Evolutionary conservation across 2,888 invertebrate species (phyloP).

Genomic region (Timema podura): DNA sequence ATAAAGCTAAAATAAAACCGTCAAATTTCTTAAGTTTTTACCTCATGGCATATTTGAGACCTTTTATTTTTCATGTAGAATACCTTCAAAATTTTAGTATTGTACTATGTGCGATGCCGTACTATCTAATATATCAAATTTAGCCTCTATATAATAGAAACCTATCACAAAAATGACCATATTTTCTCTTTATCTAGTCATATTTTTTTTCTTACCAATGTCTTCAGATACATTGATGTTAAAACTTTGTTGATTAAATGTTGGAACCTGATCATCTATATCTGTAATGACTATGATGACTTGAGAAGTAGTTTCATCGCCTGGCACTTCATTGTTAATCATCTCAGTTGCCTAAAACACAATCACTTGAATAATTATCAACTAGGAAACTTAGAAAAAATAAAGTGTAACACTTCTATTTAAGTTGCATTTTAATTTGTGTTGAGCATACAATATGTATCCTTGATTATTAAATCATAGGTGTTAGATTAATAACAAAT

Average conservation of each 20-base stretch:
- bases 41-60: too few species aligned
- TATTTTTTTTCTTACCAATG: constrained; percentile 50
- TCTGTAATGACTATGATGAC: constrained; percentile 76
- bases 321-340: constrained; percentile 65
- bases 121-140: too few species aligned
- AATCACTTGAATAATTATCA: too few species aligned
- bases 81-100: too few species aligned
- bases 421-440: constrained; percentile 15
- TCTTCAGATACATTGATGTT: constrained; percentile 72
- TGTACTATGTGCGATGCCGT: too few species aligned
- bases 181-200: not conserved
- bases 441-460: not conserved
- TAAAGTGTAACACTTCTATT: constrained; percentile 13
- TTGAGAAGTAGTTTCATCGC: constrained; percentile 62
- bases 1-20: too few species aligned
- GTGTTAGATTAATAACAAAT: too few species aligned
- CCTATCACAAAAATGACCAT: not conserved
- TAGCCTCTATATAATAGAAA: too few species aligned
- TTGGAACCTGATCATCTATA: constrained; percentile 70
- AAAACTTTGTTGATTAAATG: constrained; percentile 63
- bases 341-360: constrained; percentile 62
- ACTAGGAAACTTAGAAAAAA: too few species aligned
- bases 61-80: too few species aligned
- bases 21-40: too few species aligned
- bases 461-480: too few species aligned